phyloP scores from a whole-genome alignment of 2,888 invertebrate species.

The Dusona sp. region DNA sequence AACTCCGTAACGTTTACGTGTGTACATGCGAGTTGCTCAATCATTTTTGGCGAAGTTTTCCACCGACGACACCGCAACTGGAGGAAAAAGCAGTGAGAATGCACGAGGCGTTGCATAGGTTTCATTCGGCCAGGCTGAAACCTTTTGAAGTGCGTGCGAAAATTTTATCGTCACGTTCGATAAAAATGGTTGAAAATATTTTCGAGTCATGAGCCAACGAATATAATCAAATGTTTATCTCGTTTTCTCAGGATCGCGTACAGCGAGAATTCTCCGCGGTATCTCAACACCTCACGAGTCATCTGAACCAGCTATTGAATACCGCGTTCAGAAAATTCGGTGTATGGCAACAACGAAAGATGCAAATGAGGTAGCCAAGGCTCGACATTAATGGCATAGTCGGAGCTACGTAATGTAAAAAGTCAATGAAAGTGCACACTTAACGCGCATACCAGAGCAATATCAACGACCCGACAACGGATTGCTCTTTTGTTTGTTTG shows the following conservation, averaged over 20 bases:
- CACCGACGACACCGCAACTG: conserved; percentile 89
- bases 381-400: conserved; percentile 71
- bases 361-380: conserved; percentile 83
- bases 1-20: conserved; percentile 93
- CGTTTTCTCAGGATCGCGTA: conserved; percentile 89
- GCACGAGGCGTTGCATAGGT: conserved; percentile 95
- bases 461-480: conserved; percentile 74
- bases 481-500: conserved; percentile 72
- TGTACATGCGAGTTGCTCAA: conserved; percentile 95
- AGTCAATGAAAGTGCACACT: conserved; percentile 45
- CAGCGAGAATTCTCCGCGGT: conserved; percentile 92
- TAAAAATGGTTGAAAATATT: neutral
- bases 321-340: conserved; percentile 94
- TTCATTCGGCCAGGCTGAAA: conserved; percentile 93
- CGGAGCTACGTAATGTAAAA: conserved; percentile 64
- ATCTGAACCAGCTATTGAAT: conserved; percentile 94
- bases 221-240: conserved; percentile 35
- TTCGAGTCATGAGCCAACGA: neutral
- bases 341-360: conserved; percentile 92
- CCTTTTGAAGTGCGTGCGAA: conserved; percentile 90
- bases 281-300: conserved; percentile 92
- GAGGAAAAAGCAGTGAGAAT: conserved; percentile 94
- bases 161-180: neutral
- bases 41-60: conserved; percentile 98
- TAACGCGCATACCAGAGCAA: conserved; percentile 75